These are phyloP conservation scores for Silurus glanis DNA, from an alignment of 2,113 vertebrate genomes.

Conservation along the genomic window DNA sequence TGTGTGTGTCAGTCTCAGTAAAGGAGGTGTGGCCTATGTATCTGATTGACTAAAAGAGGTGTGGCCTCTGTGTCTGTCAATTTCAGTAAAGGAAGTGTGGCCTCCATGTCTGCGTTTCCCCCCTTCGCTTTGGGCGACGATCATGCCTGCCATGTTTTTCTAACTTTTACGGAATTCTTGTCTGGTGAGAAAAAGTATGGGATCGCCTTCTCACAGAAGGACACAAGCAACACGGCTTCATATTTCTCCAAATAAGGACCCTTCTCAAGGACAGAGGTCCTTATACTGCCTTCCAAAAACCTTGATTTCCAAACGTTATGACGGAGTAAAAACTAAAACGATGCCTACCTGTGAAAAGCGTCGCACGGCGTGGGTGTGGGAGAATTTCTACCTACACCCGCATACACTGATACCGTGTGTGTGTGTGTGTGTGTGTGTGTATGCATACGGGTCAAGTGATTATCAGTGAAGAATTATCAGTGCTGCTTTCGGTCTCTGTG, in stretches of 20 bases:
- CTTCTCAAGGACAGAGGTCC: conserved; percentile 8
- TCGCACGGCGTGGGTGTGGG: background rate
- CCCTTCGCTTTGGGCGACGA: background rate
- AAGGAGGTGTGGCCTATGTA: background rate
- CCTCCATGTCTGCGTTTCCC: background rate
- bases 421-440: background rate
- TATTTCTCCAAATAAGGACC: conserved; percentile 18
- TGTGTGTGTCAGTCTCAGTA: background rate
- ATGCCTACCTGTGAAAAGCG: background rate
- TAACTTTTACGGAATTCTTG: conserved; percentile 12
- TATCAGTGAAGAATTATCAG: background rate
- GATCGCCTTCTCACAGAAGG: conserved; percentile 12
- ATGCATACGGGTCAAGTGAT: background rate
- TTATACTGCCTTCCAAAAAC: conserved; percentile 8
- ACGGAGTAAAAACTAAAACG: background rate
- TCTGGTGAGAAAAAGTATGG: conserved; percentile 20
- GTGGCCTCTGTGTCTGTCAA: background rate
- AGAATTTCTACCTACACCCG: background rate
- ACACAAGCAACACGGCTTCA: background rate
- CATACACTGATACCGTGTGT: background rate
- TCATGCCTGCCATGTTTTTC: background rate
- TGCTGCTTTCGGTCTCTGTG: background rate
- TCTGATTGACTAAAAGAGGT: background rate
- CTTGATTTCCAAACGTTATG: background rate
- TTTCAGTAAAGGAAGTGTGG: background rate